Evolutionary conservation across 2,797 vertebrate genomes (phyloP).

Genomic region (Selene dorsalis): DNA sequence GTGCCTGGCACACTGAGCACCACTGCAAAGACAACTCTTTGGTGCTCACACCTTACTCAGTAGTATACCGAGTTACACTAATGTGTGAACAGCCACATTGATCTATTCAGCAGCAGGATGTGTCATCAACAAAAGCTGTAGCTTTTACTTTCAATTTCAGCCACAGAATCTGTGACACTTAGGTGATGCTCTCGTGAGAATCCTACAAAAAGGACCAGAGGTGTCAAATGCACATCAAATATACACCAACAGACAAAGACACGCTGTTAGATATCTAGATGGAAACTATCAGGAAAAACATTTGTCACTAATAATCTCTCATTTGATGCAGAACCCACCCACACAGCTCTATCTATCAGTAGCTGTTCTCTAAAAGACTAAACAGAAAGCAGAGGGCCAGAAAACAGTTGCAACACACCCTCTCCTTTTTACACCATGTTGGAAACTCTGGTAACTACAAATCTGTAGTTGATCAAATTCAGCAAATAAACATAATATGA

Average conservation of each 20-base stretch:
- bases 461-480: background rate
- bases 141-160: background rate
- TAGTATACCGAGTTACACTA: no score
- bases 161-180: background rate
- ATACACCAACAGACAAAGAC: background rate
- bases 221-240: no score
- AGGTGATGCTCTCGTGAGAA: background rate
- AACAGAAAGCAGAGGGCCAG: background rate
- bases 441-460: background rate
- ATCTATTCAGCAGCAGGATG: background rate
- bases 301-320: conserved; percentile 16
- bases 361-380: background rate
- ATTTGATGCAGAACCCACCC: conserved; percentile 39
- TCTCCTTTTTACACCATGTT: background rate
- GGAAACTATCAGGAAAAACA: conserved; percentile 1
- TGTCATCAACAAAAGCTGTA: background rate
- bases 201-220: background rate
- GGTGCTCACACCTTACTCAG: no score
- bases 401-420: background rate
- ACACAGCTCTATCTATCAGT: conserved; percentile 24
- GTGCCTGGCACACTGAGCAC: background rate
- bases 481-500: background rate
- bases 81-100: no score
- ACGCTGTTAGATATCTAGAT: background rate
- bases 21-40: no score